A percentile compares a stretch with the other conserved stretches of the same genome.
phyloP scores from a whole-genome alignment of 2,113 vertebrate species.

The Neotoma lepida region DNA sequence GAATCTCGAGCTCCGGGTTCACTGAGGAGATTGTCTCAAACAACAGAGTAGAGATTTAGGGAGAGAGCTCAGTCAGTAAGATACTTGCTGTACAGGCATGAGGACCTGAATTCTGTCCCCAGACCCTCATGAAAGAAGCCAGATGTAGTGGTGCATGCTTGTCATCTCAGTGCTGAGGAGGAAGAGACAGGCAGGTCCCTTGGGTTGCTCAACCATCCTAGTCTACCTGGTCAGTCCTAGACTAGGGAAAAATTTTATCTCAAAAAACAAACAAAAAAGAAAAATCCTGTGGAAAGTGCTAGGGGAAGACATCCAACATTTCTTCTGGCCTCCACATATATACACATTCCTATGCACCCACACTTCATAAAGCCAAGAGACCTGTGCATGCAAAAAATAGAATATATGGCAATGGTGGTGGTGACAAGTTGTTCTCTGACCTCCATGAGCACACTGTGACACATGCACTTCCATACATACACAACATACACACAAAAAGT shows the following conservation, averaged over 20 bases:
- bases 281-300: background rate
- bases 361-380: background rate
- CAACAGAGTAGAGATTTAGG: background rate
- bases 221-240: background rate
- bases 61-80: background rate
- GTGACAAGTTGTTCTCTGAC: background rate
- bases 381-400: background rate
- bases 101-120: background rate
- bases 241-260: too few species aligned
- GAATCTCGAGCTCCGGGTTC: too few species aligned
- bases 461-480: background rate
- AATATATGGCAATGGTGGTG: background rate
- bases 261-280: too few species aligned
- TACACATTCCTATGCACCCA: background rate
- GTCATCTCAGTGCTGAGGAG: background rate
- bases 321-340: background rate
- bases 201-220: too few species aligned
- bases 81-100: background rate
- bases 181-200: background rate
- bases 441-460: background rate
- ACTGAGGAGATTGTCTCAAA: background rate
- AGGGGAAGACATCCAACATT: too few species aligned
- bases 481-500: background rate
- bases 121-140: too few species aligned
- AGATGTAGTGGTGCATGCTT: background rate